Evolutionary conservation across 2,113 vertebrate species (phyloP), one percentile per base, ranked within the genome.

Genomic region (Sterna hirundo): DNA sequence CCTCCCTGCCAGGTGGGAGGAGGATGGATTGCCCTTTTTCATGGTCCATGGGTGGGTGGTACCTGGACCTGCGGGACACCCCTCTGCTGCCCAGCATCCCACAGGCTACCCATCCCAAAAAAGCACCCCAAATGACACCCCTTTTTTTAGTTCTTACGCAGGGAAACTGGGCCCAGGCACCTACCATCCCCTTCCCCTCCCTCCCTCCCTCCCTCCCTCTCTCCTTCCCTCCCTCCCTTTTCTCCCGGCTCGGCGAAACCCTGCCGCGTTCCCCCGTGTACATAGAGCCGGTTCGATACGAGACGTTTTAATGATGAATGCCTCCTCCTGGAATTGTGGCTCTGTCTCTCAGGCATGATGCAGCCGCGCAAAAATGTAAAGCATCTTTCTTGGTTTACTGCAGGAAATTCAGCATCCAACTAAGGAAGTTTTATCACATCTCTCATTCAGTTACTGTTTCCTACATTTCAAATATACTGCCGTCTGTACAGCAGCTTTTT

Each of bases 391-490:
- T 94, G 61, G 88, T 96, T 97, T 94, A 94, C 91, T 97, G 95
- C 95, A 64, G 91, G 96, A 96, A 96, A 94, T 91, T 92, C 86
- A 83, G 94, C 92, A 38, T 96, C 97, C 95, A 94, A 94, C 86
- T 96, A 96, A 96, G 97, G 93, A 97, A 86, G 93, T 96, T 94
- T 97, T 97, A 96, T 97, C 94, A 93, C 96, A 84, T 97, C 97
- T 96, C 91, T 97, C 95, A 83, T 90, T 96, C 91, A n/a, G 96
- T 97, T 96, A 93, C 93, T 83, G 89, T 96, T 96, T 95, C 95
- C 97, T 96, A 90, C 93, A 83, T 97, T 96, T 97, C 96, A 96
- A 89, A 95, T 95, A 94, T 92, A 91, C 91, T 85, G 86, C 91
- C 1, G 10, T 58, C 91, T 64, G 13, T 87, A 93, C 91, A 94